Evolutionary conservation across 1,140 invertebrate species (phyloP).

Genomic region (Contarinia nasturtii): DNA sequence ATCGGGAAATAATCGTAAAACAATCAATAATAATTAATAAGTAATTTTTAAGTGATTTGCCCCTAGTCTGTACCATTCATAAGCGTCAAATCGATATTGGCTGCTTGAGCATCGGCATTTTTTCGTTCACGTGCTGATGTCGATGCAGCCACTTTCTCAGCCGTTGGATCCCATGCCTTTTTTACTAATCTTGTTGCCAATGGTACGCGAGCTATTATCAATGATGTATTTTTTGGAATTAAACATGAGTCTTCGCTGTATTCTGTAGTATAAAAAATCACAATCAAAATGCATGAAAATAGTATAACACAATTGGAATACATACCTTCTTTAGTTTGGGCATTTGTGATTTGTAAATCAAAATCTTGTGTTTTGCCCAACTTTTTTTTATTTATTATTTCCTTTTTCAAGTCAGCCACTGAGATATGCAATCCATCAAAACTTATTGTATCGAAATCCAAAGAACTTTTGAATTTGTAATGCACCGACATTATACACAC

Average conservation of each 20-base stretch:
- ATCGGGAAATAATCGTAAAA: too few relatives aligned
- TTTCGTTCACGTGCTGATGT: slow-evolving; percentile 20
- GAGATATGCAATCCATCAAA: slow-evolving; percentile 95
- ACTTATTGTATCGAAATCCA: slow-evolving; percentile 87
- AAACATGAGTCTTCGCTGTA: slow-evolving; percentile 76
- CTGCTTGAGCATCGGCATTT: slow-evolving; percentile 29
- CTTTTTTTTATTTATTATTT: slow-evolving; percentile 87
- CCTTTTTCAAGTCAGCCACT: slow-evolving; percentile 81
- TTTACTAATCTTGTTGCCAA: slow-evolving; percentile 51
- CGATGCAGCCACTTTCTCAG: slow-evolving; percentile 9
- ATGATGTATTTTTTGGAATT: slow-evolving; percentile 91
- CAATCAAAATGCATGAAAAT: too few relatives aligned
- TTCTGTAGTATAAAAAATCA: slow-evolving; percentile 63
- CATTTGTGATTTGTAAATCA: slow-evolving; percentile 91
- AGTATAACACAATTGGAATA: background rate
- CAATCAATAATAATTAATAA: too few relatives aligned
- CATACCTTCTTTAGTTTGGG: slow-evolving; percentile 92
- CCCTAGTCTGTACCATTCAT: slow-evolving; percentile 89
- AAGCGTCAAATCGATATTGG: slow-evolving; percentile 61
- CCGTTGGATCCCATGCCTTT: slow-evolving; percentile 41
- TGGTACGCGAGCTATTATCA: slow-evolving; percentile 86
- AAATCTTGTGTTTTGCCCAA: slow-evolving; percentile 87
- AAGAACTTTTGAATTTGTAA: slow-evolving; percentile 93
- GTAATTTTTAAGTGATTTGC: too few relatives aligned
- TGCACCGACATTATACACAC: slow-evolving; percentile 73